Evolutionary conservation across 2,888 invertebrate species (phyloP).

Genomic region (Azorinus chamasolen): DNA sequence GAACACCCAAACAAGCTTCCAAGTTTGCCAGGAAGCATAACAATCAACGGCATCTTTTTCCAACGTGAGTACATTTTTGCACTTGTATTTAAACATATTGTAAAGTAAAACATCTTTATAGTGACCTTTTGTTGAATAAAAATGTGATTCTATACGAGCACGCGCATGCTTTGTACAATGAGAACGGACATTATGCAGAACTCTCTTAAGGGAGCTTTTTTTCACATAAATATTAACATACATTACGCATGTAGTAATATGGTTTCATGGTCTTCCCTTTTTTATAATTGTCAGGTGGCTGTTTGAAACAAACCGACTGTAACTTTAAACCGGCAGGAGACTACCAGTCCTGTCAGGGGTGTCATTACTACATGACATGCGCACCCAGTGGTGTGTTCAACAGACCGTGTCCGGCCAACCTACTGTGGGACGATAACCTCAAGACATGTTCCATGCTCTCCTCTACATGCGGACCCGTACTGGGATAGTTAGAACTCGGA

Average conservation of each 20-base stretch:
- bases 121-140: neutral
- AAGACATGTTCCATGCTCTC: constrained; percentile 68
- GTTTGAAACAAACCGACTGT: constrained; percentile 57
- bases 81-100: neutral
- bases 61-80: constrained; percentile 26
- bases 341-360: constrained; percentile 73
- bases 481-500: constrained; percentile 14
- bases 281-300: constrained; percentile 59
- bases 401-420: constrained; percentile 72
- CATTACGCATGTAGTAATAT: too few species aligned
- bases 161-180: too few species aligned
- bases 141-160: too few species aligned
- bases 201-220: too few species aligned
- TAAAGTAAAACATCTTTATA: constrained; percentile 1
- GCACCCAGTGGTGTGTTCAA: constrained; percentile 68
- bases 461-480: constrained; percentile 64
- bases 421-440: constrained; percentile 74
- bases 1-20: constrained; percentile 41
- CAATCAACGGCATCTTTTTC: constrained; percentile 34
- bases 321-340: constrained; percentile 61
- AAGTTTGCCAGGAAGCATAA: constrained; percentile 38
- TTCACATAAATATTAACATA: too few species aligned
- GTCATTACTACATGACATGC: constrained; percentile 73
- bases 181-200: too few species aligned
- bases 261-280: too few species aligned